These are phyloP conservation scores for Notothenia rossii DNA, from an alignment of 2,113 vertebrate species.

Conservation along the genomic window DNA sequence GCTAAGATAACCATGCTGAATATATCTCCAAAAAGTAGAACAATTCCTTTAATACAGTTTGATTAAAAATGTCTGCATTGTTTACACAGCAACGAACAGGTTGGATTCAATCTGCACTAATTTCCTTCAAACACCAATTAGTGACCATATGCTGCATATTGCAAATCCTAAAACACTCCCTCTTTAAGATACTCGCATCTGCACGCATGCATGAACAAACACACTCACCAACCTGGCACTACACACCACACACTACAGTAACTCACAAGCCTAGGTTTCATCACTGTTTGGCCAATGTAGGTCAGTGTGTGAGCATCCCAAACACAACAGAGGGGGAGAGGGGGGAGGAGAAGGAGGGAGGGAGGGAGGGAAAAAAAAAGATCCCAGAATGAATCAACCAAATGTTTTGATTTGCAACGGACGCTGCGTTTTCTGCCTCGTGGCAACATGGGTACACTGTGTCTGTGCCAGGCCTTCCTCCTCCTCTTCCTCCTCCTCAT, in stretches of 20 bases:
- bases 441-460: slow-evolving; percentile 39
- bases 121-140: not conserved
- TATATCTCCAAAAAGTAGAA: not conserved
- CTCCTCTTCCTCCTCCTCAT: slow-evolving; percentile 9
- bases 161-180: not conserved
- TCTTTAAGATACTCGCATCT: not conserved
- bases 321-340: not conserved
- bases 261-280: not conserved
- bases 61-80: not conserved
- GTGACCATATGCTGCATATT: not conserved
- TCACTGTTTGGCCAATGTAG: slow-evolving; percentile 46
- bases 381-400: slow-evolving; percentile 44
- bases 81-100: not conserved
- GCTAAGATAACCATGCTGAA: not conserved
- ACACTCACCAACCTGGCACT: not conserved
- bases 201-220: not conserved
- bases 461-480: slow-evolving; percentile 18
- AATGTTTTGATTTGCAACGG: slow-evolving; percentile 68
- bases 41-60: not conserved
- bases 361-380: not conserved
- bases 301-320: slow-evolving; percentile 65
- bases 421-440: slow-evolving; percentile 50
- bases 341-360: not conserved
- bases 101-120: not conserved
- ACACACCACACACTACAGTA: slow-evolving; percentile 17